Conservation (phyloP, 2,888 invertebrate genomes). For the Acanthoscelides obtectus region DNA sequence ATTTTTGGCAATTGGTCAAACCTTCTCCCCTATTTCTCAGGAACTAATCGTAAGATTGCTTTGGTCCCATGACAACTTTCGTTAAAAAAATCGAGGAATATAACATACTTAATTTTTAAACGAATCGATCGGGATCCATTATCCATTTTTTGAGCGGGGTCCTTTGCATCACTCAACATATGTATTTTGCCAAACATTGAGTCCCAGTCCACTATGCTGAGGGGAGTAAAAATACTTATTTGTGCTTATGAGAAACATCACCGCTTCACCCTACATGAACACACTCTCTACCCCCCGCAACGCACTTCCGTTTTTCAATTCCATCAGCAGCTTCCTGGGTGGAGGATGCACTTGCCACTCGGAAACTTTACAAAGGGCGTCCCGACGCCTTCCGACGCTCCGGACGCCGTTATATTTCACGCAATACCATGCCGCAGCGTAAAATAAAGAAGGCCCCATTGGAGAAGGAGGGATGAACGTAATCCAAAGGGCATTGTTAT, state of each 20-base stretch:
- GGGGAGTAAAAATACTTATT: neutral
- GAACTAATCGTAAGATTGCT: too few species aligned
- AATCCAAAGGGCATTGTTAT: neutral
- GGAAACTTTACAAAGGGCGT: neutral
- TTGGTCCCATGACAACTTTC: too few species aligned
- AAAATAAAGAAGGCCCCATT: constrained; percentile 16
- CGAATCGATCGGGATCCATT: too few species aligned
- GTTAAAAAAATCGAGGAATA: too few species aligned
- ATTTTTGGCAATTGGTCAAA: too few species aligned
- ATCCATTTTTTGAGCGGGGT: too few species aligned
- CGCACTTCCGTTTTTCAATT: neutral
- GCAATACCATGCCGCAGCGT: constrained; percentile 23
- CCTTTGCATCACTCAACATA: too few species aligned
- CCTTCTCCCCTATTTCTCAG: too few species aligned
- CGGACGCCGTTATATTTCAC: constrained; percentile 21
- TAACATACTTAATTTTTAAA: too few species aligned
- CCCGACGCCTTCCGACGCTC: neutral
- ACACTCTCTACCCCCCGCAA: neutral
- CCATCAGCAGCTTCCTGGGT: neutral
- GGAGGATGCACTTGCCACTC: neutral
- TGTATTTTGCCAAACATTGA: too few species aligned
- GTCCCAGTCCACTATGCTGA: too few species aligned
- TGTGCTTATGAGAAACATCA: neutral
- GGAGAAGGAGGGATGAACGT: neutral
- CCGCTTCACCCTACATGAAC: neutral